Conservation (phyloP, 1,140 invertebrate genomes). For the Penaeus indicus region DNA sequence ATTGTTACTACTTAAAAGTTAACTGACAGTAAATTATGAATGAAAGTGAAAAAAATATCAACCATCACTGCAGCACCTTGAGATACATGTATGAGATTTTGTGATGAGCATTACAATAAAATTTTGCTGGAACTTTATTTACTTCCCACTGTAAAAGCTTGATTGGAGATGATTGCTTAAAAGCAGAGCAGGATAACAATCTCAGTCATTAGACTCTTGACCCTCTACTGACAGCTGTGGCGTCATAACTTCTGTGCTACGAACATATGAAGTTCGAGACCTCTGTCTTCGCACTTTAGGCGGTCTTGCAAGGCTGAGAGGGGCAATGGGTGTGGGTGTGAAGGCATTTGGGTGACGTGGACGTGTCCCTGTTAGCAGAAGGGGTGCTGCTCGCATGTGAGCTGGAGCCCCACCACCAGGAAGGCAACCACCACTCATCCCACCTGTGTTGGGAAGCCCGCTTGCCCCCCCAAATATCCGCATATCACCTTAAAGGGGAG, state of each 20-base stretch:
- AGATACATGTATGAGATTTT: conserved; percentile 37
- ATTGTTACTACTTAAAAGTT: conserved; percentile 31
- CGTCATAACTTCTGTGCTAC: conserved; percentile 53
- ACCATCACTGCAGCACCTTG: conserved; percentile 59
- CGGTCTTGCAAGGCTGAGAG: conserved; percentile 59
- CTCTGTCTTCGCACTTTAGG: conserved; percentile 61
- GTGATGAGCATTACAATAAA: conserved; percentile 49
- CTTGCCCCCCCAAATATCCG: conserved; percentile 63
- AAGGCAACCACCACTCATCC: conserved; percentile 57
- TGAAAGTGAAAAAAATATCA: conserved; percentile 13
- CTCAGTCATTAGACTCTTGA: conserved; percentile 58
- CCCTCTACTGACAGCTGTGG: conserved; percentile 61
- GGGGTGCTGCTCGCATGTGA: conserved; percentile 48
- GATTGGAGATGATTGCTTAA: conserved; percentile 47
- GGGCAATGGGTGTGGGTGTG: conserved; percentile 57
- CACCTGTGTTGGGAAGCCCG: conserved; percentile 62
- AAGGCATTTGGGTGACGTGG: conserved; percentile 60
- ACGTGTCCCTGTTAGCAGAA: conserved; percentile 50
- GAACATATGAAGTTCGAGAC: conserved; percentile 57
- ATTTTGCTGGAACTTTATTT: too few relatives aligned
- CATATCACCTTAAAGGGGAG: conserved; percentile 63
- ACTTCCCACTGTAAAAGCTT: conserved; percentile 54
- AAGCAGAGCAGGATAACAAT: conserved; percentile 47
- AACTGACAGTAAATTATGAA: conserved; percentile 54
- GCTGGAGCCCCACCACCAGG: conserved; percentile 56